Evolutionary conservation across 1,140 invertebrate species (phyloP).

Genomic region (Drosophila ogumai): DNA sequence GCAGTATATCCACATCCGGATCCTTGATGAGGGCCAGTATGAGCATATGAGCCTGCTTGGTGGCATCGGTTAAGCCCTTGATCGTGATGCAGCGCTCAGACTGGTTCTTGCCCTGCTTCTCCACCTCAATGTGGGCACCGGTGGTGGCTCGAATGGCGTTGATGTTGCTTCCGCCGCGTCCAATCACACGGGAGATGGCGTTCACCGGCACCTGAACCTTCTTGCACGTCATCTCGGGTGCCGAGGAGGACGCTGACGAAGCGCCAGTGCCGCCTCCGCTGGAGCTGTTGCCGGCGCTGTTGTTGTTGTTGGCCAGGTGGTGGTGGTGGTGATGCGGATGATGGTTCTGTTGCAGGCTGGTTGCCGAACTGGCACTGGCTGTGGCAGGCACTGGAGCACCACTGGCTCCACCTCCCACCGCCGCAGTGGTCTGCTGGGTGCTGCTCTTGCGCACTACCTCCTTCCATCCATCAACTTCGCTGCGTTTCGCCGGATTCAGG

Average conservation of each 20-base stretch:
- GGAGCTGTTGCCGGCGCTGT: conserved; percentile 40
- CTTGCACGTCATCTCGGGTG: conserved; percentile 86
- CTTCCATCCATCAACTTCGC: conserved; percentile 97
- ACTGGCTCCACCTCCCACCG: conserved; percentile 10
- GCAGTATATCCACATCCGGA: conserved; percentile 95
- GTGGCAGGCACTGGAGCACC: conserved; percentile 11
- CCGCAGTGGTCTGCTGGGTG: conserved; percentile 76
- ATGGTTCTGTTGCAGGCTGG: conserved; percentile 43
- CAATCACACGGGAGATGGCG: conserved; percentile 98
- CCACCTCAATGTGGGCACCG: conserved; percentile 98
- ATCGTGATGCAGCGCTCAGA: conserved; percentile 97
- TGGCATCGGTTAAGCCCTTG: conserved; percentile 96
- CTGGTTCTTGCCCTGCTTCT: conserved; percentile 97
- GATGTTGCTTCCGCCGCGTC: conserved; percentile 97
- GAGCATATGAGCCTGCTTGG: conserved; percentile 94
- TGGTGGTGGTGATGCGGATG: conserved; percentile 39
- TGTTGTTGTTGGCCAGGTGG: conserved; percentile 32
- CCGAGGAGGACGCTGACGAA: conserved; percentile 13
- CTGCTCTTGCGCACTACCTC: conserved; percentile 95
- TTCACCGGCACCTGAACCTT: conserved; percentile 97
- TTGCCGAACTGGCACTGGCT: conserved; percentile 23
- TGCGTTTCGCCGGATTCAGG: conserved; percentile 52
- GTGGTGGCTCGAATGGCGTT: conserved; percentile 97
- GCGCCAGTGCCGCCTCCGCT: conserved; percentile 16
- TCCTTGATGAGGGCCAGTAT: conserved; percentile 96